A percentile compares a stretch with the other conserved stretches of the same genome.
Evolutionary conservation across 2,888 invertebrate genomes (phyloP).

Genomic region (Margaritifera margaritifera): DNA sequence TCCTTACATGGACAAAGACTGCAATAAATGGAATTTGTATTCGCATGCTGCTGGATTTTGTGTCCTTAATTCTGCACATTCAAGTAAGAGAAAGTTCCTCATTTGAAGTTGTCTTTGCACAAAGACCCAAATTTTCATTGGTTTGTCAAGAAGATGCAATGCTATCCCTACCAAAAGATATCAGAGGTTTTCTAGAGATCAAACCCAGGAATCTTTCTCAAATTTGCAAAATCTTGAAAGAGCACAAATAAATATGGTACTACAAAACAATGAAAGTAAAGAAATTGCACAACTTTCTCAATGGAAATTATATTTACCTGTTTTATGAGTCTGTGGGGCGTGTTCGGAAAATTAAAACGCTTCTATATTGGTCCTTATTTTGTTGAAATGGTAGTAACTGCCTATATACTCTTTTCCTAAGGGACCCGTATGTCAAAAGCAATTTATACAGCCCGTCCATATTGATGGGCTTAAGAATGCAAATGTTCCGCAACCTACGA

Average conservation of each 20-base stretch:
- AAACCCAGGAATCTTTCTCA: background rate
- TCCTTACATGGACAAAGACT: conserved; percentile 19
- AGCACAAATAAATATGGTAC: conserved; percentile 15
- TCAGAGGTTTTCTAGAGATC: background rate
- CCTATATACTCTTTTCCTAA: conserved; percentile 18
- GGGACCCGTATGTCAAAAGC: conserved; percentile 10
- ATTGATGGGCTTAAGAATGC: conserved; percentile 33
- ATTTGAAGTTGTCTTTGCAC: conserved; percentile 28
- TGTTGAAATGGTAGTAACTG: too few species aligned
- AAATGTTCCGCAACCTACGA: conserved; percentile 27
- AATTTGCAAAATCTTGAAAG: conserved; percentile 7
- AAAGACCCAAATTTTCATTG: conserved; percentile 28
- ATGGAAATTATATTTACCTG: conserved; percentile 35
- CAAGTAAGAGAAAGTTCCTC: conserved; percentile 26
- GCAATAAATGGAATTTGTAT: conserved; percentile 21
- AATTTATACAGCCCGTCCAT: conserved; percentile 23
- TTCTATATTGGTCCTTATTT: conserved; percentile 29
- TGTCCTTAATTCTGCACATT: conserved; percentile 26
- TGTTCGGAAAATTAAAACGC: conserved; percentile 27
- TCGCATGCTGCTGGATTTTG: conserved; percentile 22
- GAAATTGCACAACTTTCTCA: conserved; percentile 5
- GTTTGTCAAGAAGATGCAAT: background rate
- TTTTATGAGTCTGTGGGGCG: conserved; percentile 19
- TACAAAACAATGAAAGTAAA: conserved; percentile 9
- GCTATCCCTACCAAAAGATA: conserved; percentile 2